Conservation (phyloP, 1,140 invertebrate genomes). For the Drosophila kohkoa region DNA sequence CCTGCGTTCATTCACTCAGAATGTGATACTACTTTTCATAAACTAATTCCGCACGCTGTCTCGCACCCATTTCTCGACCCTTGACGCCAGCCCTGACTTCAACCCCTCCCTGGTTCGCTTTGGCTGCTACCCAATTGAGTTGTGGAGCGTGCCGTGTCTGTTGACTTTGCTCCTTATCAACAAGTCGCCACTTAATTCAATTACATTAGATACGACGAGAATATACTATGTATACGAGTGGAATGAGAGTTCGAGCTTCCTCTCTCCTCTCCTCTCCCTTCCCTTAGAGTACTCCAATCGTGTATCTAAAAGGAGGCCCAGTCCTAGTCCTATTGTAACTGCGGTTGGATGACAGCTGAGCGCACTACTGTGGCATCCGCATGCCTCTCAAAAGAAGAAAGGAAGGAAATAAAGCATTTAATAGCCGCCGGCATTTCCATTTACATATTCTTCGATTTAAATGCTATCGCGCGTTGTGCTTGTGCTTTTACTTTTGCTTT, state of each 20-base stretch:
- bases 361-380: conserved; percentile 19
- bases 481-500: conserved; percentile 1
- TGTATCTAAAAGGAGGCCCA: conserved; percentile 2
- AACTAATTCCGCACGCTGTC: conserved; percentile 32
- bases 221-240: conserved; percentile 17
- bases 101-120: not conserved
- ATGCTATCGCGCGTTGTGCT: conserved; percentile 21
- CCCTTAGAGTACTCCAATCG: no score
- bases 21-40: conserved; percentile 41
- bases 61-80: not conserved
- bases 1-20: conserved; percentile 14
- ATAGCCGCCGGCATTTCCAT: conserved; percentile 50
- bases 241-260: conserved; percentile 16
- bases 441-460: conserved; percentile 54
- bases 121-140: conserved; percentile 50
- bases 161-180: conserved; percentile 69
- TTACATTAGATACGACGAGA: conserved; percentile 65
- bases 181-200: conserved; percentile 72
- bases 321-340: conserved; percentile 30
- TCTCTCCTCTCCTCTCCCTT: not conserved
- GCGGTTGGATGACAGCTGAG: conserved; percentile 57
- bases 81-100: conserved; percentile 1
- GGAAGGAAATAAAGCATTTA: conserved; percentile 33
- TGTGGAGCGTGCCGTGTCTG: conserved; percentile 60
- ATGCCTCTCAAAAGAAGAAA: not conserved